Evolutionary conservation across 2,888 invertebrate species (phyloP), one percentile per base, ranked within the genome.

Genomic region (Cephalotes varians): DNA sequence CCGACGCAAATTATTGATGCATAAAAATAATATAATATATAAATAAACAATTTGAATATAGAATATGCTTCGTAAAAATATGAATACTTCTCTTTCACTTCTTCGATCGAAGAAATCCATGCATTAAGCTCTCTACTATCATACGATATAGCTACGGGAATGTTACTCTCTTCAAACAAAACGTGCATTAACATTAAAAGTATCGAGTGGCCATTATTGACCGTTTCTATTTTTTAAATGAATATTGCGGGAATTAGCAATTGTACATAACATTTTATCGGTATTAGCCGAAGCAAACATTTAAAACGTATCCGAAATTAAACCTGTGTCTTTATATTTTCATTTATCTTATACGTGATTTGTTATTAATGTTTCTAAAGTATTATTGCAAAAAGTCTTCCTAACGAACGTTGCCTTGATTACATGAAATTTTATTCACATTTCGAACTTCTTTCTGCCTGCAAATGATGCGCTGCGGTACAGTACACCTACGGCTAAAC

Each of bases 121-220:
- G 15, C 34, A 2, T 34, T 69, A 69, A 51, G 37, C 31, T 69
- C 49, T 69, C 31, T 34, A 51, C 51, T 25, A 4, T 34, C 9
- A 18, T 69, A 15, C 10, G 2, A 65, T 12, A 47, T 65, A 47
- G 25, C 31, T 62, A 7, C 21, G 34, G 1, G 4, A 54, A 25
- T 25, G 10, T 71, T 21, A 37, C 69, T 69, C 21, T 69, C 34
- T 51, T 69, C 51, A 65, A 28, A 65, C 18, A 44, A 65, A 65
- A 28, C 25, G 2, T 18, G 18, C 5, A 28, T 65, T 44, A 25
- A 25, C 25, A 4, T 15, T 18, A 47, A 47, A 44, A 47, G 5
- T 18, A 47, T 12, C 12, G 15, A 44, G 1, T 44, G 5, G 1
- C 15, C 5, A 18, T 47, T 47, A 47, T 47, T 47, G 4, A 44